Evolutionary conservation across 1,140 invertebrate species (phyloP).

Genomic region (Homarus americanus): DNA sequence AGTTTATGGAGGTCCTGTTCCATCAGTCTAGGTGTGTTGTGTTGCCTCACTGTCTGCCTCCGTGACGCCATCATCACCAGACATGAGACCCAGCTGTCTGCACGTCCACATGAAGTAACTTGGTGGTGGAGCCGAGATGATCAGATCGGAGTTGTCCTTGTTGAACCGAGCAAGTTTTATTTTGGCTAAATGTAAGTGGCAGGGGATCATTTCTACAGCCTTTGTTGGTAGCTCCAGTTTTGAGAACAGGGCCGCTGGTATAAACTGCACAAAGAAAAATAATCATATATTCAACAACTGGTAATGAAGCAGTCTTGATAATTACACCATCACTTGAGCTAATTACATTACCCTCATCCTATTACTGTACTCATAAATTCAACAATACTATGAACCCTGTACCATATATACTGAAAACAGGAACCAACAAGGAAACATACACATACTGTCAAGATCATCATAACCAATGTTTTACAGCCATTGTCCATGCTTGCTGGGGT

Average conservation of each 20-base stretch:
- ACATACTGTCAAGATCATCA: no score
- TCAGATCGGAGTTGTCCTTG: conserved; percentile 49
- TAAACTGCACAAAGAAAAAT: neutral
- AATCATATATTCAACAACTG: neutral
- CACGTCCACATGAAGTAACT: conserved; percentile 47
- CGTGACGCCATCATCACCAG: neutral
- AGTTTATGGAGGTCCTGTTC: neutral
- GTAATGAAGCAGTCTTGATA: neutral
- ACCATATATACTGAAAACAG: no score
- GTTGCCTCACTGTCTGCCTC: neutral
- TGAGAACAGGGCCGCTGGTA: conserved; percentile 25
- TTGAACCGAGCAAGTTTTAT: conserved; percentile 9
- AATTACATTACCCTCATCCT: neutral
- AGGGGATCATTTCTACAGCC: conserved; percentile 34
- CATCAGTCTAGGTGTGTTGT: neutral
- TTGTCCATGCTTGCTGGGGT: no score
- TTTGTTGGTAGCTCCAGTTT: conserved; percentile 8
- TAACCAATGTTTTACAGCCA: no score
- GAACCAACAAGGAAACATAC: no score
- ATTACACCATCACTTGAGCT: neutral
- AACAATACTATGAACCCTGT: neutral
- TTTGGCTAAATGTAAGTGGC: conserved; percentile 22
- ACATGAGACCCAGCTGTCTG: conserved; percentile 26
- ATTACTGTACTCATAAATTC: neutral
- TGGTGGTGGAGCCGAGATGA: conserved; percentile 32